phyloP scores from a whole-genome alignment of 2,797 vertebrate species.

The Bradypodion pumilum region DNA sequence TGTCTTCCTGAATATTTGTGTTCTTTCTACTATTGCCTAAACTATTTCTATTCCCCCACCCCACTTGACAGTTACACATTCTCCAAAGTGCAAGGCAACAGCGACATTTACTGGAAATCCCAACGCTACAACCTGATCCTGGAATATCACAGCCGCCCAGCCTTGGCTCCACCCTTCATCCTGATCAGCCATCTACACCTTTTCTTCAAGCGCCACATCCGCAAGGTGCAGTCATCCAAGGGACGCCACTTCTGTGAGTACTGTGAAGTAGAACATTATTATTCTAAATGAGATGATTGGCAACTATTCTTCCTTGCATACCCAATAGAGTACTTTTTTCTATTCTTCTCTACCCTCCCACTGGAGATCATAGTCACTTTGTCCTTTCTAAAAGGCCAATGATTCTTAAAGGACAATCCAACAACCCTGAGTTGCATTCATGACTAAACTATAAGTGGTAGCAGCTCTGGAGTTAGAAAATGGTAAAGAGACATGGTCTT shows the following conservation, averaged over 20 bases:
- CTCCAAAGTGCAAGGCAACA: conserved; percentile 85
- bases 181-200: conserved; percentile 84
- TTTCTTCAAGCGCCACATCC: conserved; percentile 75
- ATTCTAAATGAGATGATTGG: not conserved
- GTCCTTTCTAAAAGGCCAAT: no score
- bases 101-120: conserved; percentile 89
- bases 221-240: conserved; percentile 65
- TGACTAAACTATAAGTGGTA: no score
- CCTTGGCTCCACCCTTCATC: conserved; percentile 86
- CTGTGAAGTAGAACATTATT: not conserved
- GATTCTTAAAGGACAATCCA: no score
- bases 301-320: not conserved
- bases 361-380: no score
- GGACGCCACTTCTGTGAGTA: conserved; percentile 81
- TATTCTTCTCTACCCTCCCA: no score
- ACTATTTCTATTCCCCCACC: conserved; percentile 2
- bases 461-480: no score
- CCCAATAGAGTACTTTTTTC: no score
- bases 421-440: no score
- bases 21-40: not conserved
- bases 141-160: conserved; percentile 86
- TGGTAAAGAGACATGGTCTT: no score
- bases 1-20: not conserved
- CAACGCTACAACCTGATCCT: conserved; percentile 89
- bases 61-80: conserved; percentile 84